Base-by-base conservation (phyloP, 2,113 vertebrate species). In the Pipra filicauda region DNA sequence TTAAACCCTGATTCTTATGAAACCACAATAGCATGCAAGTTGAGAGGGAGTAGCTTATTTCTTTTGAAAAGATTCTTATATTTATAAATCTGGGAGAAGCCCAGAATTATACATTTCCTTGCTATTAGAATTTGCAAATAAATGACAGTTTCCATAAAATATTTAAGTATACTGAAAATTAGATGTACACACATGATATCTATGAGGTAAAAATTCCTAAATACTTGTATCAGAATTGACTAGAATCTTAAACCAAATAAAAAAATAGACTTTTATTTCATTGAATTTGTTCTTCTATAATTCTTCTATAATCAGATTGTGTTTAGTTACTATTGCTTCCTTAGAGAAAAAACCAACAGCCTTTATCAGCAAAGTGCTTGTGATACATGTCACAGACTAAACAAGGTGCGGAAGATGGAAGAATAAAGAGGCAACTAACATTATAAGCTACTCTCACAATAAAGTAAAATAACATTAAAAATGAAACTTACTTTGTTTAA, bases 291-390 rank as follows among this genome's bases (percentile, higher is more conserved):
- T 80, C 66, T 75, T 86, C 82, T 77, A 20, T 95, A 93, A 97
- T 95, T 77, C 61, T 70, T 76, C 84, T 82, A 26, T 94, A 95
- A 97, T 95, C 67, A 80, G 30, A 94, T 55, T 76, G 71, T 71
- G 21, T 95, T 93, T 97, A 91, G 65, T 96, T 92, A 91, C 61
- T 97, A 95, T 97, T 97, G 59, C 91, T 61, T 87, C 92, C 92
- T n/a, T 94, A 96, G 93, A 91, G 94, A 90, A 48, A 96, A 97
- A 67, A 66, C 41, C 75, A 30, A 37, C 49, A 95, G 70, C 65
- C 24, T 44, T 12, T 97, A 94, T 93, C 64, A 58, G 61, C 74
- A 79, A 54, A 85, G 15, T 26, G n/a, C 26, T 52, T 97, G 96
- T 93, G 97, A 97, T 62, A 27, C 86, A 75, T 62, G 91, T 91